A percentile compares a stretch with the other conserved stretches of the same genome.
phyloP scores from a whole-genome alignment of 2,888 invertebrate genomes.

The Platerodrilus igneus region DNA sequence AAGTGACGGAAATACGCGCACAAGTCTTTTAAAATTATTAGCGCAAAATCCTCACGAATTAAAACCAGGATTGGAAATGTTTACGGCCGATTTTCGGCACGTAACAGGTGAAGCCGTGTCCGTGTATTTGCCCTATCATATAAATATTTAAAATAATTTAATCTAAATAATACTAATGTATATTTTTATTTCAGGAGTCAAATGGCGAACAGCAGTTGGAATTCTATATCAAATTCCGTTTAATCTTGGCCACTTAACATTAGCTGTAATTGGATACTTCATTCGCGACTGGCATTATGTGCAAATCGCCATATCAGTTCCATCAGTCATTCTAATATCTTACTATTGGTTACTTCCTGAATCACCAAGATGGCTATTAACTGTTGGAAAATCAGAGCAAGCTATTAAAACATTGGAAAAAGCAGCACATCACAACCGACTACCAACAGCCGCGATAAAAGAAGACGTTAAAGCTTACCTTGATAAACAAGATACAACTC shows the following conservation, averaged over 20 bases:
- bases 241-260: slow-evolving; percentile 53
- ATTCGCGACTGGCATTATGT: slow-evolving; percentile 55
- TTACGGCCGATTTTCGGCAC: too few species aligned
- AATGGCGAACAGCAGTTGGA: slow-evolving; percentile 55
- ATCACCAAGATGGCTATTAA: slow-evolving; percentile 74
- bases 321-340: slow-evolving; percentile 55
- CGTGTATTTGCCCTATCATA: too few species aligned
- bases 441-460: slow-evolving; percentile 38
- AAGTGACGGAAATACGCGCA: too few species aligned
- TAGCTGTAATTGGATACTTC: slow-evolving; percentile 53
- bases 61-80: too few species aligned
- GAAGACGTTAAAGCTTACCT: slow-evolving; percentile 35
- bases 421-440: slow-evolving; percentile 54
- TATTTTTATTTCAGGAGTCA: slow-evolving; percentile 42
- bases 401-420: slow-evolving; percentile 60
- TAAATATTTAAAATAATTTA: too few species aligned
- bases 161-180: too few species aligned
- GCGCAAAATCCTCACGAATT: too few species aligned
- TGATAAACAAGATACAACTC: slow-evolving; percentile 18
- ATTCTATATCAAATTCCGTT: slow-evolving; percentile 58
- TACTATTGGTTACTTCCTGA: slow-evolving; percentile 71
- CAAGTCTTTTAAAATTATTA: too few species aligned
- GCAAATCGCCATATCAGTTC: slow-evolving; percentile 54
- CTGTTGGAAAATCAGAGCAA: slow-evolving; percentile 59
- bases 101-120: too few species aligned